Percentiles rank a stretch among this genome's conserved stretches.
Evolutionary conservation across 1,140 invertebrate genomes (phyloP).

Genomic region (Adoxophyes honmai): DNA sequence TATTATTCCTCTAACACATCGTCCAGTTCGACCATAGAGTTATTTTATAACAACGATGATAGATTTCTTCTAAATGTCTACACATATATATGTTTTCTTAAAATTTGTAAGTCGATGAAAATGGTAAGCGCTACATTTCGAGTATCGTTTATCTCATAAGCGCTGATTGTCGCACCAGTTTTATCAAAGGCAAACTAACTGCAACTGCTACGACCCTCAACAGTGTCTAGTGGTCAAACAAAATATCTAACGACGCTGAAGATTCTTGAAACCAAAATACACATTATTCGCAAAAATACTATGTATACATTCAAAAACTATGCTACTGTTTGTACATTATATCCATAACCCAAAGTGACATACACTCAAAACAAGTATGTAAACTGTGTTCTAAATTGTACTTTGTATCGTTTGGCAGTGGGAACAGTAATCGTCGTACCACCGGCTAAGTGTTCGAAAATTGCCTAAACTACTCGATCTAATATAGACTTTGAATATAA

Average conservation of each 20-base stretch:
- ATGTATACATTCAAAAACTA: conserved; percentile 7
- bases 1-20: conserved; percentile 47
- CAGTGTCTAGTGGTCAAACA: neutral
- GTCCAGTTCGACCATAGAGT: conserved; percentile 53
- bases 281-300: conserved; percentile 11
- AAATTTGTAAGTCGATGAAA: conserved; percentile 20
- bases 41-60: conserved; percentile 51
- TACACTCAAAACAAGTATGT: conserved; percentile 27
- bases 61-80: conserved; percentile 39
- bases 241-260: neutral
- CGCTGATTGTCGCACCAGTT: neutral
- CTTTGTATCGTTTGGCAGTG: conserved; percentile 66
- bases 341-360: conserved; percentile 17
- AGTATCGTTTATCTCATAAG: neutral
- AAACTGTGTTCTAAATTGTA: conserved; percentile 52
- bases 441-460: conserved; percentile 34
- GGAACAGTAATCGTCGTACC: conserved; percentile 35
- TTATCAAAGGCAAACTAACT: neutral
- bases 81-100: conserved; percentile 49
- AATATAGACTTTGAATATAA: conserved; percentile 32
- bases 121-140: conserved; percentile 12
- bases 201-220: neutral
- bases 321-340: conserved; percentile 3
- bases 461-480: conserved; percentile 23
- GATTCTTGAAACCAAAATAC: conserved; percentile 7